Percentiles rank a stretch among this genome's conserved stretches.
Evolutionary conservation across 2,113 vertebrate genomes (phyloP).

Genomic region (Sebastes schlegelii): DNA sequence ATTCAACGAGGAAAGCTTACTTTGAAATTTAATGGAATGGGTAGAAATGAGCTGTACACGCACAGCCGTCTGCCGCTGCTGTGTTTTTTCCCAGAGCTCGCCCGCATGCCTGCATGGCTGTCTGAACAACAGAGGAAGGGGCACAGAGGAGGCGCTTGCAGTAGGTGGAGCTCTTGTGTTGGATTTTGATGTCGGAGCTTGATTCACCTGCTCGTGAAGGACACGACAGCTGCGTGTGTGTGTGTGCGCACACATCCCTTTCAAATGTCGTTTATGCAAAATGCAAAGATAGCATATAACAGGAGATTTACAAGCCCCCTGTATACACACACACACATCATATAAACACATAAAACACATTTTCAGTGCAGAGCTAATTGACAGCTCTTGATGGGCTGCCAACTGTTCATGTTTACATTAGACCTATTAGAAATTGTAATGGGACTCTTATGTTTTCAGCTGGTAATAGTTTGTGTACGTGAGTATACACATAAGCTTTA

Average conservation of each 20-base stretch:
- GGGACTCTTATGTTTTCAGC: conserved; percentile 54
- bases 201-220: conserved; percentile 77
- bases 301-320: conserved; percentile 52
- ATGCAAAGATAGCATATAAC: conserved; percentile 51
- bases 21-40: conserved; percentile 53
- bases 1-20: conserved; percentile 46
- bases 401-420: conserved; percentile 72
- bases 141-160: conserved; percentile 70
- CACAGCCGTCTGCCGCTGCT: conserved; percentile 29
- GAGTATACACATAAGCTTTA: conserved; percentile 27
- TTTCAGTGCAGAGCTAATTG: conserved; percentile 63
- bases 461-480: conserved; percentile 32
- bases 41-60: conserved; percentile 18
- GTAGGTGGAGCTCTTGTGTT: conserved; percentile 88
- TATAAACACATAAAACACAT: conserved; percentile 60
- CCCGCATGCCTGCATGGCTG: conserved; percentile 34
- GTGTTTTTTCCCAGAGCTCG: conserved; percentile 50
- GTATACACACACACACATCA: conserved; percentile 24
- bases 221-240: conserved; percentile 48
- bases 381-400: conserved; percentile 62
- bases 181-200: conserved; percentile 74
- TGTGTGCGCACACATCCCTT: neutral
- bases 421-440: conserved; percentile 75
- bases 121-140: conserved; percentile 61
- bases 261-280: conserved; percentile 53